Conservation (phyloP, 1,140 invertebrate species). For the Eciton burchellii region DNA sequence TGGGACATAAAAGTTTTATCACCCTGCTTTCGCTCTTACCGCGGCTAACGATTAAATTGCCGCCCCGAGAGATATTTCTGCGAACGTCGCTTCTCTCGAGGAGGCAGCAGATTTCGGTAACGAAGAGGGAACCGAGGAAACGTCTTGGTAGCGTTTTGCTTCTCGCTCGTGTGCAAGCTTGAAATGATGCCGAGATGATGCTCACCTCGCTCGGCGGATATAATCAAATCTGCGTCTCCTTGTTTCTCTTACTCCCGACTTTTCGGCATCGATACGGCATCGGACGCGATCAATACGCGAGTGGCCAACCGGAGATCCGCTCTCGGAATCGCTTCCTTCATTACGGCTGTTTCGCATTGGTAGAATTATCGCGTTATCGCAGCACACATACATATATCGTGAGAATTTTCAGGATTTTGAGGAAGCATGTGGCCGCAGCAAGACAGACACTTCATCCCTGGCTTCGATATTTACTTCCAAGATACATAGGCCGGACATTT, state of each 20-base stretch:
- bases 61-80: neutral
- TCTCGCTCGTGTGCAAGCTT: too few species aligned
- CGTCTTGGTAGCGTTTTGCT: too few species aligned
- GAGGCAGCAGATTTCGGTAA: neutral
- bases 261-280: too few species aligned
- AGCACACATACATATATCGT: too few species aligned
- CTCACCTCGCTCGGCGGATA: too few species aligned
- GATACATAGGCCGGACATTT: neutral
- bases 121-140: neutral
- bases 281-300: too few species aligned
- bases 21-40: conserved; percentile 10
- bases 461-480: neutral
- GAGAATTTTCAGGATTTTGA: too few species aligned
- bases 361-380: neutral
- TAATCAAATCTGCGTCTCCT: too few species aligned
- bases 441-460: neutral
- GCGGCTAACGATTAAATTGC: conserved; percentile 17
- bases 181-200: too few species aligned
- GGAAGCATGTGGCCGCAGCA: neutral
- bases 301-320: too few species aligned
- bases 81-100: neutral
- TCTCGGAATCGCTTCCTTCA: too few species aligned
- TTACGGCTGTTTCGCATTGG: neutral
- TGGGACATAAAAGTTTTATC: conserved; percentile 54
- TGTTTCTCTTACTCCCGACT: too few species aligned